Evolutionary conservation across 2,888 invertebrate species (phyloP), one percentile per base, ranked within the genome.

Genomic region (Pristionchus exspectatus): DNA sequence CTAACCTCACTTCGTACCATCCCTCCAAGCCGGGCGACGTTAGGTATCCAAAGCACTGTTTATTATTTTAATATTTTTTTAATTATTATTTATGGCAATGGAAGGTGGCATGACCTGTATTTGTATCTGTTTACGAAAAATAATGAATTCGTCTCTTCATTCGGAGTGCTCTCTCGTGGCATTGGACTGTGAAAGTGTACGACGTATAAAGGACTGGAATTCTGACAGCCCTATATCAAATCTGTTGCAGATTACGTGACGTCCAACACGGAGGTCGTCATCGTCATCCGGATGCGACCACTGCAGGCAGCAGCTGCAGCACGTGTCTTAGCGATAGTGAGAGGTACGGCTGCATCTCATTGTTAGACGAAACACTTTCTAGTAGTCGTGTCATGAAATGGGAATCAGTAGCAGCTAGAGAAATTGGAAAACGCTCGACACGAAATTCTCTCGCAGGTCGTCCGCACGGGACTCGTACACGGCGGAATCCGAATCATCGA

Each of bases 1-100:
- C 89, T 27, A 54, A 56, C 24, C 89, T 89, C 33, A 63, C 81
- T 44, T 21, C 24, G 27, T 89, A 50, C 83, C 89, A 89, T 83
- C 89, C 89, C 69, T 89, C 89, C 63, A 89, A 89, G 33, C 89
- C 89, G 18, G 89, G 89, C 18, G 83, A 44, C 50, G 66, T 89
- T n/a, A 33, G 89, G 30, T 66, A 21, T 7, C 38, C 86, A 24
- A 4, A 27, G 21, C 85, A 16, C 63, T 30, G 14, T 59, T 66
- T 56, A 56, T 56, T 21, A 56, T 56, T 56, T 56, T 18, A 50
- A 50, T 50, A 27, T 66, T n/a, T 27, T 66, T 66, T 30, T n/a
- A n/a, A 14, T 12, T 72, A 30, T 30, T 12, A 72, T 27, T 27
- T 38, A 74, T 69, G 69, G 18, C 21, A 38, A 38, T 24, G 74